phyloP scores from a whole-genome alignment of 92 coral and sea anemone species.

The Epizoanthus stellaris region DNA sequence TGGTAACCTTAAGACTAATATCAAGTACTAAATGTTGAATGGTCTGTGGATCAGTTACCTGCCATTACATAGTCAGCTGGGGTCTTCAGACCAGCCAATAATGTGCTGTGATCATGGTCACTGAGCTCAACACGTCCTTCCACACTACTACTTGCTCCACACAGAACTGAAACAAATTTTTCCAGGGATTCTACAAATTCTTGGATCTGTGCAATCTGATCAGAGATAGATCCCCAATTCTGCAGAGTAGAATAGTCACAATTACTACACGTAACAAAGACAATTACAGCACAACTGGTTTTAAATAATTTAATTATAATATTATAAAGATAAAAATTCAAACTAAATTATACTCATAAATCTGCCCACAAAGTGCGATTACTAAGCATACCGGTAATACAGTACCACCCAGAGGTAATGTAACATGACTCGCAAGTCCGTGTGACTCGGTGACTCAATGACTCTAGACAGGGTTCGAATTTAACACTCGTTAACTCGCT shows the following conservation, averaged over 20 bases:
- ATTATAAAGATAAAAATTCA: neutral
- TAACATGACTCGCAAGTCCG: too few species aligned
- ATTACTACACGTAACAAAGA: neutral
- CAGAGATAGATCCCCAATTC: conserved; percentile 98
- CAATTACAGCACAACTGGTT: too few species aligned
- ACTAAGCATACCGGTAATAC: neutral
- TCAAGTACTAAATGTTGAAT: too few species aligned
- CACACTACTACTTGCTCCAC: conserved; percentile 91
- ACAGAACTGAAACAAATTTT: conserved; percentile 86
- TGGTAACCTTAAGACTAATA: too few species aligned
- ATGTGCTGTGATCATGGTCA: conserved; percentile 78
- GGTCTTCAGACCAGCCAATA: conserved; percentile 85
- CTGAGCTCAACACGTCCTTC: conserved; percentile 90
- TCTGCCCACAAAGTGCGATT: neutral
- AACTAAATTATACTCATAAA: neutral
- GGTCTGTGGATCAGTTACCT: conserved; percentile 54
- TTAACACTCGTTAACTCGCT: too few species aligned
- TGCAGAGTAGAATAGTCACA: conserved; percentile 4
- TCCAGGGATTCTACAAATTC: conserved; percentile 93
- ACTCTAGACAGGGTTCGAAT: too few species aligned
- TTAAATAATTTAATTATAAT: too few species aligned
- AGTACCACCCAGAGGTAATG: neutral
- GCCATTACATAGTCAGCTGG: conserved; percentile 93
- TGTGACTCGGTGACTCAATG: too few species aligned
- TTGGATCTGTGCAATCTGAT: conserved; percentile 85